A percentile compares a stretch with the other conserved stretches of the same genome.
These are phyloP conservation scores for Callocephalon fimbriatum DNA, from an alignment of 2,113 vertebrate species.

Conservation along the genomic window DNA sequence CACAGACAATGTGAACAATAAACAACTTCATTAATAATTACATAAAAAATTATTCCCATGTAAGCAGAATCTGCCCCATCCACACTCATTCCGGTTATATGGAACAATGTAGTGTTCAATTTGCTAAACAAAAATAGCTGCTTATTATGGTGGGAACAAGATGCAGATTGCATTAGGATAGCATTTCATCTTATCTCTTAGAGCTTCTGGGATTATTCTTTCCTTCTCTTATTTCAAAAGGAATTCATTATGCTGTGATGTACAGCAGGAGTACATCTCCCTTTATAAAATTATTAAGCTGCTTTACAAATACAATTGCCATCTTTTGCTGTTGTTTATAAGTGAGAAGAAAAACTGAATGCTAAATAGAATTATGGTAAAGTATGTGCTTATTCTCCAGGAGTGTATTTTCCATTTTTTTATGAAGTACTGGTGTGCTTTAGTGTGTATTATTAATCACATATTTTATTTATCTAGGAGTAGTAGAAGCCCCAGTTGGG, in stretches of 20 bases:
- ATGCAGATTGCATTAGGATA: slow-evolving; percentile 46
- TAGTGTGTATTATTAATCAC: slow-evolving; percentile 41
- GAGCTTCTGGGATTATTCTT: slow-evolving; percentile 50
- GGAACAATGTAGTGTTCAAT: neutral
- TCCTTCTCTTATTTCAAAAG: slow-evolving; percentile 56
- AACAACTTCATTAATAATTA: slow-evolving; percentile 59
- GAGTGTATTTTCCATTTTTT: neutral
- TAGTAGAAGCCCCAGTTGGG: neutral
- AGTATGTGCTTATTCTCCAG: neutral
- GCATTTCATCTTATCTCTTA: slow-evolving; percentile 57
- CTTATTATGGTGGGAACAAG: slow-evolving; percentile 14
- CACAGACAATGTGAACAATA: slow-evolving; percentile 12
- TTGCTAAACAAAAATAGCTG: neutral
- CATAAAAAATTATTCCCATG: neutral
- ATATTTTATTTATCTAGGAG: slow-evolving; percentile 12
- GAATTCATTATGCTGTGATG: slow-evolving; percentile 60
- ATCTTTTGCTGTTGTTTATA: slow-evolving; percentile 51
- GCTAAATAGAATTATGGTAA: slow-evolving; percentile 21
- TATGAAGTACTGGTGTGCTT: neutral
- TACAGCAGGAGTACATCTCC: slow-evolving; percentile 26
- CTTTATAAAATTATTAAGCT: slow-evolving; percentile 61
- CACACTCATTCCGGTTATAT: neutral
- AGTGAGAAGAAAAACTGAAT: slow-evolving; percentile 24
- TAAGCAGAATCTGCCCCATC: neutral
- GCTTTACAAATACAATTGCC: slow-evolving; percentile 61